Evolutionary conservation across 2,113 vertebrate species (phyloP).

Genomic region (Centropus bengalensis): DNA sequence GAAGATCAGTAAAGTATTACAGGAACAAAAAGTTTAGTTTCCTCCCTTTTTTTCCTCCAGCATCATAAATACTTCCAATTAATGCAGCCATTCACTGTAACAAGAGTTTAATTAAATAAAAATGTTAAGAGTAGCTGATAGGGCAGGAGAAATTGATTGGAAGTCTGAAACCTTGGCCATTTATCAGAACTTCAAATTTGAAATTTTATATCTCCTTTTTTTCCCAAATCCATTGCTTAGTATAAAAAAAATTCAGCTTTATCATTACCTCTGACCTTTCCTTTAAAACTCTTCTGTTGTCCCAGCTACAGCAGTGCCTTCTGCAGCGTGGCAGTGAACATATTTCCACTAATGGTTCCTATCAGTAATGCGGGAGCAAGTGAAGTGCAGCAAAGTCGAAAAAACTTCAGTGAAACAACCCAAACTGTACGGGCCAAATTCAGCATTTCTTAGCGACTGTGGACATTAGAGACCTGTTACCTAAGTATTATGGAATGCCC

Average conservation of each 20-base stretch:
- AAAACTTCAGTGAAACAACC: neutral
- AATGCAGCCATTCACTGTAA: neutral
- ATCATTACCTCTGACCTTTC: neutral
- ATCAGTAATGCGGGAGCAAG: neutral
- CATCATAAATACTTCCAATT: neutral
- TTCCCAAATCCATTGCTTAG: neutral
- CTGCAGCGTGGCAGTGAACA: neutral
- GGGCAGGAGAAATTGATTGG: neutral
- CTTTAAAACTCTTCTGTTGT: neutral
- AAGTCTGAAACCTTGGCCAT: neutral
- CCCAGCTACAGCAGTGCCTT: neutral
- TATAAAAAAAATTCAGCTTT: neutral
- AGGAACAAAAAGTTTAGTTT: neutral
- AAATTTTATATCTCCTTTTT: neutral
- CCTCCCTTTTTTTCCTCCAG: neutral
- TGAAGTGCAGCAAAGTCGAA: neutral
- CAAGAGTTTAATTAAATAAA: neutral
- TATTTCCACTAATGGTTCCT: neutral
- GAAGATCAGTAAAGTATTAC: neutral
- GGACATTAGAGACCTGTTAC: neutral
- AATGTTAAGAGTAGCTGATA: neutral
- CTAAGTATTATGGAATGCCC: neutral
- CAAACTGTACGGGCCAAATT: neutral
- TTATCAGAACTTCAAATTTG: neutral
- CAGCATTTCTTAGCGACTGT: neutral